Conservation (phyloP, 2,797 vertebrate genomes). For the Pogoniulus pusillus region DNA sequence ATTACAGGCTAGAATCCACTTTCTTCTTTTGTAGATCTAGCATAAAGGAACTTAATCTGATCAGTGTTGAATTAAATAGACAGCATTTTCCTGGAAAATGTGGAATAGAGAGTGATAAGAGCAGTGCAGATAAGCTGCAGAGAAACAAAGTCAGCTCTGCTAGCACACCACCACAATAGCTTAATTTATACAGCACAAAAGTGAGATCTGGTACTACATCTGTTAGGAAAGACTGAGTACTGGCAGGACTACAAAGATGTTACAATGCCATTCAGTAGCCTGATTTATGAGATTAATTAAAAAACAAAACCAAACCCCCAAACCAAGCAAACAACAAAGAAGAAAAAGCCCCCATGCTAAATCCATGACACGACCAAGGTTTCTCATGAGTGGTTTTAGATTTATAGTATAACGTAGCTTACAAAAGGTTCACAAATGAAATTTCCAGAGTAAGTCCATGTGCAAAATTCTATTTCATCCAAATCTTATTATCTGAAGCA, state of each 20-base stretch:
- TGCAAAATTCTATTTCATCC: not conserved
- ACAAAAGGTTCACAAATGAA: not conserved
- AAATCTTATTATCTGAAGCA: conserved; percentile 32
- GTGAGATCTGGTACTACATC: not conserved
- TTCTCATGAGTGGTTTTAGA: conserved; percentile 17
- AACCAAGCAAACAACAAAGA: not conserved
- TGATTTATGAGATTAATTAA: not conserved
- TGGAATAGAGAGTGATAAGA: not conserved
- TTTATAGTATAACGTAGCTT: not conserved
- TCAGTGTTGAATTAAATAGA: conserved; percentile 12
- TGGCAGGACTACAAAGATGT: not conserved
- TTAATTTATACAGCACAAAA: conserved; percentile 6
- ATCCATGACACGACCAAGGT: not conserved
- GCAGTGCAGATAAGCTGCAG: not conserved
- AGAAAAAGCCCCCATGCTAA: not conserved
- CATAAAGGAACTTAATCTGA: conserved; percentile 48
- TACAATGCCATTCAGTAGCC: not conserved
- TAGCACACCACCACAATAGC: not conserved
- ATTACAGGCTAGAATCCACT: not conserved
- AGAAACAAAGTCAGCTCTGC: conserved; percentile 6
- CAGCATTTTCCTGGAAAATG: not conserved
- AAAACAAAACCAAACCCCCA: not conserved
- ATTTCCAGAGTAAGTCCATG: not conserved
- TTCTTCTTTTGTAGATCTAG: conserved; percentile 21
- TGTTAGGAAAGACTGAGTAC: not conserved